phyloP scores from a whole-genome alignment of 2,113 vertebrate genomes.

The Rhodinocichla rosea region DNA sequence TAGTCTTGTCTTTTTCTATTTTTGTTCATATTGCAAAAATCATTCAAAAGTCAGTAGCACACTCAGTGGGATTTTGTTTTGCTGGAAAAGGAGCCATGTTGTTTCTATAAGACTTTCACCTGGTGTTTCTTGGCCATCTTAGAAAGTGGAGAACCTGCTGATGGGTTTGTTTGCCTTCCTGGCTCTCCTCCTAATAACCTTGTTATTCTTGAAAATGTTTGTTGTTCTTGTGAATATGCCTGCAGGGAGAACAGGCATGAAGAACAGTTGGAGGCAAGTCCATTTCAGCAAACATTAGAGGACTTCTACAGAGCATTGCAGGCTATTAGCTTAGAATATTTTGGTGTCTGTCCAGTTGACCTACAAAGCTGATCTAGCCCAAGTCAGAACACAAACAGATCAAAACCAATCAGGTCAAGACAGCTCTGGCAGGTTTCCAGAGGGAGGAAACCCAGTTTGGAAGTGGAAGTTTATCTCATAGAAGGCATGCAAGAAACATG shows the following conservation, averaged over 20 bases:
- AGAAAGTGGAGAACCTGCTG: not conserved
- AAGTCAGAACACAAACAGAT: not conserved
- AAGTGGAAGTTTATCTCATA: not conserved
- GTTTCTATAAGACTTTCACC: not conserved
- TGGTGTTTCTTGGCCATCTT: not conserved
- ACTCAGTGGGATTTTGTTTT: not conserved
- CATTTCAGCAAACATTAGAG: not conserved
- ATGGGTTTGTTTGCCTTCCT: not conserved
- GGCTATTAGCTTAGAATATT: not conserved
- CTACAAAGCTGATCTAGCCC: not conserved
- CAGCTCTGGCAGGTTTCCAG: not conserved
- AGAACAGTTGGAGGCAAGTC: not conserved
- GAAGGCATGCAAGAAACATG: not conserved
- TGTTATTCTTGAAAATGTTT: not conserved
- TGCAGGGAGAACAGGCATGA: not conserved
- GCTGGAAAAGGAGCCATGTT: not conserved
- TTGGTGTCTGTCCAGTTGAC: not conserved
- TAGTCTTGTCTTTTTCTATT: not conserved
- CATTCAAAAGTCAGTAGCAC: not conserved
- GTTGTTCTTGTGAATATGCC: not conserved
- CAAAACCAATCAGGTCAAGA: not conserved
- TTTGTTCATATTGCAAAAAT: not conserved
- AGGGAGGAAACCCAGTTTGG: not conserved
- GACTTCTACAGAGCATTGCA: not conserved
- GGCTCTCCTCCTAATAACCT: not conserved